Evolutionary conservation across 2,797 vertebrate genomes (phyloP).

Genomic region (Pteronotus mesoamericanus): DNA sequence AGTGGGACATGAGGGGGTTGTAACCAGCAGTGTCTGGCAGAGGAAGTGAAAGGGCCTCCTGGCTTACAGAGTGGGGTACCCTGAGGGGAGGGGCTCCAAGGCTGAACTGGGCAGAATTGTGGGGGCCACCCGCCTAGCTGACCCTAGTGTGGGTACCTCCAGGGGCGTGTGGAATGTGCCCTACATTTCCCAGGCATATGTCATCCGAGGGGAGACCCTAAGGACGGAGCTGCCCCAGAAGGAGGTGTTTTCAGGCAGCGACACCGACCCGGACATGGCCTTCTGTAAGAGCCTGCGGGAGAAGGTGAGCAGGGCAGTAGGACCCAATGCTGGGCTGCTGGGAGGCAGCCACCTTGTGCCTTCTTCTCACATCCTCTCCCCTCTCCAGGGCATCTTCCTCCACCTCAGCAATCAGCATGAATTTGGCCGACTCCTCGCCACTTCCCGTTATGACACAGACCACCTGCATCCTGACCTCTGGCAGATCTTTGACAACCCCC

Average conservation of each 20-base stretch:
- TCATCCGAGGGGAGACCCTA: constrained; percentile 86
- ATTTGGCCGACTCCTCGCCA: constrained; percentile 88
- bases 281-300: constrained; percentile 89
- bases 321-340: neutral
- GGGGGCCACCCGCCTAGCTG: neutral
- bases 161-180: constrained; percentile 93
- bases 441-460: constrained; percentile 86
- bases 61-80: neutral
- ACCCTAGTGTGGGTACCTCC: neutral
- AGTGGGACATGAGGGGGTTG: rapidly evolving
- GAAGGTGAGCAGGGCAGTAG: constrained; percentile 80
- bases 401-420: constrained; percentile 90
- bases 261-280: constrained; percentile 89
- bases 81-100: neutral
- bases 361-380: neutral
- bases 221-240: constrained; percentile 81
- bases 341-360: neutral
- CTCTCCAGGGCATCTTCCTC: constrained; percentile 88
- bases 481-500: constrained; percentile 93
- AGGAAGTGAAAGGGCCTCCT: neutral
- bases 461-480: constrained; percentile 90
- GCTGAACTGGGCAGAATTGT: neutral
- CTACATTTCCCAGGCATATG: constrained; percentile 89
- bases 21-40: neutral
- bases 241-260: constrained; percentile 82